These are phyloP conservation scores for Melopsittacus undulatus DNA, from an alignment of 2,797 vertebrate species.

Conservation along the genomic window DNA sequence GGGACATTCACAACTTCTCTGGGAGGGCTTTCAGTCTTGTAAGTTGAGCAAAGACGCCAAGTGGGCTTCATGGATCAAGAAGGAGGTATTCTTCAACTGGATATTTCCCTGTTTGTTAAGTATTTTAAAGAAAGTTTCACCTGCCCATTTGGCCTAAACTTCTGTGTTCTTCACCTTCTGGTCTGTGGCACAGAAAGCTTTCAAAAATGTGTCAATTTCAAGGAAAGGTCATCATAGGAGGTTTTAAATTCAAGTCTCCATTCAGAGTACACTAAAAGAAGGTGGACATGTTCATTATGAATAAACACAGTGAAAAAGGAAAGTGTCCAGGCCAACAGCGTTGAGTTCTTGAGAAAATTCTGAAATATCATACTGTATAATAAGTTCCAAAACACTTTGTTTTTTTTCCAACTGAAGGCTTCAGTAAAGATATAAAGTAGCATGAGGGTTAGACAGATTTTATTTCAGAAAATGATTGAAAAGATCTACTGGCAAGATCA, in stretches of 20 bases:
- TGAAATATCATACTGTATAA: neutral
- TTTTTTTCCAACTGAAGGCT: no score
- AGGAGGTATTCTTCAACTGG: neutral
- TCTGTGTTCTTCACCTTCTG: neutral
- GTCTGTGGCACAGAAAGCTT: neutral
- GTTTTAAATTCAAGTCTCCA: neutral
- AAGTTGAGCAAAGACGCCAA: neutral
- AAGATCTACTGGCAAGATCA: neutral
- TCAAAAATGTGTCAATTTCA: neutral
- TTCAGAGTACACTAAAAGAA: neutral
- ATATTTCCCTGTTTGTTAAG: neutral
- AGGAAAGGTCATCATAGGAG: accelerated
- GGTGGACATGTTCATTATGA: neutral
- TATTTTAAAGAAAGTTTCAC: neutral
- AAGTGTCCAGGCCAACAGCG: neutral
- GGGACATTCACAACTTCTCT: neutral
- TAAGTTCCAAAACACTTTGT: neutral
- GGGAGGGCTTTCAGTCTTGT: neutral
- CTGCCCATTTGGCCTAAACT: neutral
- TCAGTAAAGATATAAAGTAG: no score
- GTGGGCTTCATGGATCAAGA: accelerated
- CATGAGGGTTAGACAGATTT: no score
- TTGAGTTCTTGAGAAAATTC: neutral
- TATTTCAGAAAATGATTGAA: no score
- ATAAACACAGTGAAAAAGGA: neutral